phyloP scores from a whole-genome alignment of 1,140 invertebrate species.

The Drosophila teissieri region DNA sequence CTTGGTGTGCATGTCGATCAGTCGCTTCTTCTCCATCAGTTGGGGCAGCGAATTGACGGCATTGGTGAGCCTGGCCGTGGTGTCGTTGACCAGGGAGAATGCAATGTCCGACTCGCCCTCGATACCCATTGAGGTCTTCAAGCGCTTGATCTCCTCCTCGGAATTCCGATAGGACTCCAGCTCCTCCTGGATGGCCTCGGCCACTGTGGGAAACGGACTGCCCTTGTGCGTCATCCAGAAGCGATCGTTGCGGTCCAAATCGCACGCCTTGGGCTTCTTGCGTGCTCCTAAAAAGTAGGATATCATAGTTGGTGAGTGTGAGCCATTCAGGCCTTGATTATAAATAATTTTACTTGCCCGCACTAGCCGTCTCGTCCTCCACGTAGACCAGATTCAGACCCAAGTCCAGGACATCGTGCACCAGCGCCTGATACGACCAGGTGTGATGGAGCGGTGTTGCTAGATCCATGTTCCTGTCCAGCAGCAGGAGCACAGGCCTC shows the following conservation, averaged over 20 bases:
- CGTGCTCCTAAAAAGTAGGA: conserved; percentile 85
- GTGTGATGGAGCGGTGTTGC: conserved; percentile 99
- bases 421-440: conserved; percentile 99
- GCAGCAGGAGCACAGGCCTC: conserved; percentile 94
- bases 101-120: conserved; percentile 91
- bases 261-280: conserved; percentile 94
- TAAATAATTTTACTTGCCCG: conserved; percentile 21
- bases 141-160: conserved; percentile 97
- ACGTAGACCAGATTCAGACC: conserved; percentile 94
- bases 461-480: conserved; percentile 98
- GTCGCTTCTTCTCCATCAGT: conserved; percentile 97
- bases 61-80: conserved; percentile 96
- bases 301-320: too few relatives aligned
- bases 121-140: conserved; percentile 96
- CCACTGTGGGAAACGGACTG: conserved; percentile 98
- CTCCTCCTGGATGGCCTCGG: conserved; percentile 99
- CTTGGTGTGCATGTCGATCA: conserved; percentile 99
- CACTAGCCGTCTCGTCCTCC: conserved; percentile 87
- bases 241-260: conserved; percentile 94
- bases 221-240: conserved; percentile 98
- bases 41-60: conserved; percentile 98
- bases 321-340: not conserved
- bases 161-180: conserved; percentile 96
- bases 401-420: conserved; percentile 97
- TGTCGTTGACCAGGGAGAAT: conserved; percentile 94